These are phyloP conservation scores for Empidonax traillii DNA, from an alignment of 2,113 vertebrate species.

Conservation along the genomic window DNA sequence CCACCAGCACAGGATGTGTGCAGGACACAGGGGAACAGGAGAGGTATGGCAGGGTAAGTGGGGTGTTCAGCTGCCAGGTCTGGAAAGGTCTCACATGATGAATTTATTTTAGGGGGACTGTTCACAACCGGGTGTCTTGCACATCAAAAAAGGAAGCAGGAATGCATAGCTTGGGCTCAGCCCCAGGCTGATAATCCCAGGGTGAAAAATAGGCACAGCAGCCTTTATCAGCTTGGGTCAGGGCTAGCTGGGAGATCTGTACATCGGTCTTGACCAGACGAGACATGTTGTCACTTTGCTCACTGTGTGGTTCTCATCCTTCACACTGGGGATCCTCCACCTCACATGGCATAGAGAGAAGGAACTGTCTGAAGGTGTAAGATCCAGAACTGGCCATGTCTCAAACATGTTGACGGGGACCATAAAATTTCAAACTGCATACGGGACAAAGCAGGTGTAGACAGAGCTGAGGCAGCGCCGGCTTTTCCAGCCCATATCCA, in stretches of 20 bases:
- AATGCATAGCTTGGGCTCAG: not conserved
- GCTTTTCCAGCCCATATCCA: not conserved
- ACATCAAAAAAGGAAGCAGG: not conserved
- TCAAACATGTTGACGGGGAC: not conserved
- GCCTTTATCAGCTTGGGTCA: not conserved
- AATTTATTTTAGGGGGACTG: not conserved
- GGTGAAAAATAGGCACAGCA: not conserved
- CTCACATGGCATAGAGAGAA: not conserved
- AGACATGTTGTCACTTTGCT: not conserved
- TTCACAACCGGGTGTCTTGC: not conserved
- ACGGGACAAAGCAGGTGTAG: not conserved
- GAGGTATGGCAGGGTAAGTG: no score
- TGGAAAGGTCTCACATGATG: not conserved
- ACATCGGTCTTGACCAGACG: not conserved
- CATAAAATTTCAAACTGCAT: not conserved
- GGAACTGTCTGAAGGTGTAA: not conserved
- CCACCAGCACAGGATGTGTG: not conserved
- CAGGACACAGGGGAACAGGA: not conserved
- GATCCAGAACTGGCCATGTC: not conserved
- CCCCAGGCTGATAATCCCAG: not conserved
- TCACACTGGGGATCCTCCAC: not conserved
- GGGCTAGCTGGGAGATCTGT: not conserved
- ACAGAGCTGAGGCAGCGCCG: not conserved
- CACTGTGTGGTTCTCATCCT: not conserved
- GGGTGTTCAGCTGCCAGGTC: not conserved